These are phyloP conservation scores for Pteronotus mesoamericanus DNA, from an alignment of 2,797 vertebrate species.

Conservation along the genomic window DNA sequence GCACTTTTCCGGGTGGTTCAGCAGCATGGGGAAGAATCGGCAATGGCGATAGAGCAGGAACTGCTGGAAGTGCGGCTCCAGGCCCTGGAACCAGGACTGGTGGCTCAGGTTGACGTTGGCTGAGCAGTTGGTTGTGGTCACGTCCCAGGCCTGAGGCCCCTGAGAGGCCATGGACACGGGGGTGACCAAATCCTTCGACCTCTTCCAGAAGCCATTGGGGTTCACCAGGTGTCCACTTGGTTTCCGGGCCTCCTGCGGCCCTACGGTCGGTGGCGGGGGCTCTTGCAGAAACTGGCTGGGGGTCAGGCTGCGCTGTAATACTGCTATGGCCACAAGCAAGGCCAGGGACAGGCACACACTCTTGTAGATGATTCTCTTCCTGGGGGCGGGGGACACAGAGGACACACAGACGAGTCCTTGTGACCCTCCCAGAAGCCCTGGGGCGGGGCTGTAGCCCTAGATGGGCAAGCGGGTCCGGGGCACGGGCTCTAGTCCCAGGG, in stretches of 20 bases:
- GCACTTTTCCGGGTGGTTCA: constrained; percentile 96
- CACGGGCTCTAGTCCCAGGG: background rate
- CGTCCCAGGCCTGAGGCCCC: constrained; percentile 84
- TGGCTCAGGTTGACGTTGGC: constrained; percentile 89
- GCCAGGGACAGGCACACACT: constrained; percentile 87
- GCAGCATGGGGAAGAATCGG: constrained; percentile 92
- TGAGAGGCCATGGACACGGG: background rate
- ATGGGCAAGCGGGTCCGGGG: background rate
- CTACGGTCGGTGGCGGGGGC: constrained; percentile 72
- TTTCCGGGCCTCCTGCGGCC: constrained; percentile 65
- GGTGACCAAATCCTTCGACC: background rate
- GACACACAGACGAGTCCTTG: background rate
- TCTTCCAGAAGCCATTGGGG: constrained; percentile 87
- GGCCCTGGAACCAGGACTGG: constrained; percentile 86
- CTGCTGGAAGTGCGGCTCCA: constrained; percentile 91
- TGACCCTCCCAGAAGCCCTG: background rate
- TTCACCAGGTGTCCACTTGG: constrained; percentile 38
- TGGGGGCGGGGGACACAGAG: constrained; percentile 50
- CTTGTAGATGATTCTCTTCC: constrained; percentile 91
- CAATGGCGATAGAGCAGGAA: constrained; percentile 95
- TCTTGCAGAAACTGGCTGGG: constrained; percentile 82
- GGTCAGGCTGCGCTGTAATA: constrained; percentile 87
- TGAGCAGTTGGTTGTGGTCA: constrained; percentile 89
- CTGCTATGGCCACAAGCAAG: constrained; percentile 85
- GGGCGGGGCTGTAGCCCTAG: background rate